Base-by-base conservation (phyloP, 2,888 invertebrate species). In the Drosophila bunnanda region DNA sequence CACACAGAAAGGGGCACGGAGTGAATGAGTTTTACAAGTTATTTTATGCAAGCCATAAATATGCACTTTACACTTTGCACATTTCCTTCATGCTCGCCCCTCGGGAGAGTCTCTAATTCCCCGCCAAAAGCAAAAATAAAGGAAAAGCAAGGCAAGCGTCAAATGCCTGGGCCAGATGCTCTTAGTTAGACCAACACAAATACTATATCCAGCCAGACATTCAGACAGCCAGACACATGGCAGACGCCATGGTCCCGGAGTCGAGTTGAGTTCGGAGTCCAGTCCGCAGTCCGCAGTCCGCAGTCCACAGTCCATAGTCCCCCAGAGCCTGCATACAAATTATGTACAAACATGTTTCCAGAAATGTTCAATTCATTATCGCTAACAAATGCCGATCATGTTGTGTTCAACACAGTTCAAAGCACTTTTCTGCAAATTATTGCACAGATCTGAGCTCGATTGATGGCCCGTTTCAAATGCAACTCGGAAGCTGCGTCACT, bases 341-440 rank as follows among this genome's bases (percentile, higher is more conserved):
- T 86, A 86, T 89, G 89, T 85, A 82, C 86, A 89, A 87, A 87
- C 87, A 87, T 87, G 87, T 87, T 87, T 87, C 76, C 86, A 88
- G 86, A 88, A 89, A 87, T 89, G 88, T 87, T 87, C 89, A 87
- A 87, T 89, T 89, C 89, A 87, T 89, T 88, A 87, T 89, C 89
- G 88, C 88, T 86, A 88, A 87, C 87, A 87, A 87, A 88, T 87
- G 88, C 88, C 87, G 89, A 89, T 87, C 89, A 87, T 89, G 89
- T 82, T 88, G 84, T 84, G 85, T 80, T 78, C 70, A 81, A 86
- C 84, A 79, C 86, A 72, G 86, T 87, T 87, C 89, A 87, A 88
- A 86, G 87, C 87, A 87, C 87, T 87, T 89, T 87, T 79, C 78
- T 68, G 80, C 81, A 87, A 87, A 88, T 88, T 79, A 88, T 87